phyloP scores from a whole-genome alignment of 1,140 invertebrate genomes.

The Tribolium castaneum region DNA sequence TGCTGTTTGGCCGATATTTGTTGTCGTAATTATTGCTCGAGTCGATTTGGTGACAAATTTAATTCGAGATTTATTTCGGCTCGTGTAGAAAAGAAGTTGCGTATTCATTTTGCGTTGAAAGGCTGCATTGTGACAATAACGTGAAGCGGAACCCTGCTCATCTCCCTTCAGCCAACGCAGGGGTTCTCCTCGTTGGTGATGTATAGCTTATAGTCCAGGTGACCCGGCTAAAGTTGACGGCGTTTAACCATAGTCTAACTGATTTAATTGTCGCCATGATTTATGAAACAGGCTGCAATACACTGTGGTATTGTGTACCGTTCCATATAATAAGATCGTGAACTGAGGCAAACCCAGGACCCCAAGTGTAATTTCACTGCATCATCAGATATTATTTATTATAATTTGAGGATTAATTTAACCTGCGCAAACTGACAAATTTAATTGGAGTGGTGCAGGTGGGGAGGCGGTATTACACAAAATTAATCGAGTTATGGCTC shows the following conservation, averaged over 20 bases:
- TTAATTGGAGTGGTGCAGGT: slow-evolving; percentile 16
- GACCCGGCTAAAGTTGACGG: slow-evolving; percentile 58
- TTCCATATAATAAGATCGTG: slow-evolving; percentile 31
- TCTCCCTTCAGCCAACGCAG: slow-evolving; percentile 1
- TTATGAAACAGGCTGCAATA: slow-evolving; percentile 57
- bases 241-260: slow-evolving; percentile 58
- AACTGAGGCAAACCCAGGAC: neutral
- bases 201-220: slow-evolving; percentile 55
- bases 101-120: neutral
- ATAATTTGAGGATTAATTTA: slow-evolving; percentile 9
- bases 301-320: slow-evolving; percentile 50
- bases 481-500: slow-evolving; percentile 32
- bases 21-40: neutral
- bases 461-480: slow-evolving; percentile 1
- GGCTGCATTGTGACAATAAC: neutral
- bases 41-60: neutral
- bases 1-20: neutral
- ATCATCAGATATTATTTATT: slow-evolving; percentile 24
- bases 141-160: slow-evolving; percentile 15
- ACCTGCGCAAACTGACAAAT: slow-evolving; percentile 12
- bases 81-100: neutral
- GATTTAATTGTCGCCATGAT: slow-evolving; percentile 61
- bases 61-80: neutral
- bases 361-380: slow-evolving; percentile 10
- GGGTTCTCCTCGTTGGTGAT: slow-evolving; percentile 43